Evolutionary conservation across 2,888 invertebrate species (phyloP).

Genomic region (Villa cingulata): DNA sequence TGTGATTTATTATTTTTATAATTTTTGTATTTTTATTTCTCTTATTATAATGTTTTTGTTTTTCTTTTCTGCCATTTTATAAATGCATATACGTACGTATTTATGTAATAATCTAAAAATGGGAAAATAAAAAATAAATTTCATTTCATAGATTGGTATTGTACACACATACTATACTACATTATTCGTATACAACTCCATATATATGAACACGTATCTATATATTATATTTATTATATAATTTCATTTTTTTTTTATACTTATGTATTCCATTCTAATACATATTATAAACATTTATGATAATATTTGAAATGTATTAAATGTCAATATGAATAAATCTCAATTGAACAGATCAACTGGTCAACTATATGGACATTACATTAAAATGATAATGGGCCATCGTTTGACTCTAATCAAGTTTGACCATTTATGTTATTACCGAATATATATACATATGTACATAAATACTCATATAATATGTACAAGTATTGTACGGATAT

Average conservation of each 20-base stretch:
- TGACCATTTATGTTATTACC: constrained; percentile 14
- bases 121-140: no score
- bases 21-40: no score
- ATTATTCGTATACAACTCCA: no score
- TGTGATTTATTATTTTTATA: no score
- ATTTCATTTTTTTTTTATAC: neutral
- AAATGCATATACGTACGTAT: neutral
- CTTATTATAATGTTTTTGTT: no score
- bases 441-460: neutral
- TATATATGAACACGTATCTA: neutral
- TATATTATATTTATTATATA: neutral
- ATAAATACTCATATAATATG: neutral
- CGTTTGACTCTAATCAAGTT: constrained; percentile 12
- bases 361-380: constrained; percentile 23
- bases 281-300: neutral
- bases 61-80: no score
- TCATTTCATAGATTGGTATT: no score
- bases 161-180: no score
- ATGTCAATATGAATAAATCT: neutral
- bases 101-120: no score
- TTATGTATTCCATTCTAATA: neutral
- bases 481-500: no score
- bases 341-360: neutral
- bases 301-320: neutral
- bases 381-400: constrained; percentile 31